Evolutionary conservation across 2,888 invertebrate species (phyloP).

Genomic region (Meganola albula): DNA sequence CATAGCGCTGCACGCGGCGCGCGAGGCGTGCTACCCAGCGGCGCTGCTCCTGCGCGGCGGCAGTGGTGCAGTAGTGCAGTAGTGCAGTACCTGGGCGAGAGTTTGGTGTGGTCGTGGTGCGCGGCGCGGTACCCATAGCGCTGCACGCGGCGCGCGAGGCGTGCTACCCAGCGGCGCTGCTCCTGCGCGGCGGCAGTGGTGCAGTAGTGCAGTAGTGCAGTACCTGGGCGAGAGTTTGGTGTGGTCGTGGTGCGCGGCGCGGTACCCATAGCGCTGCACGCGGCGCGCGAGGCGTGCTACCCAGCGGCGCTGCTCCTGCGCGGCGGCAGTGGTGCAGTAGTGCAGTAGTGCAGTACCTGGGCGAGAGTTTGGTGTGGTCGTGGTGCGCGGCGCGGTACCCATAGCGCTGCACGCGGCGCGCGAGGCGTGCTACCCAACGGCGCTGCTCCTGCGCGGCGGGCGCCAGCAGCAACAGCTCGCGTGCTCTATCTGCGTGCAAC

Average conservation of each 20-base stretch:
- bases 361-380: conserved; percentile 56
- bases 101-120: conserved; percentile 74
- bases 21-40: conserved; percentile 92
- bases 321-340: conserved; percentile 36
- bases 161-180: conserved; percentile 94
- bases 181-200: conserved; percentile 66
- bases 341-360: conserved; percentile 51
- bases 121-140: conserved; percentile 95
- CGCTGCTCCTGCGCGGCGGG: conserved; percentile 88
- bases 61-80: conserved; percentile 72
- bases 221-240: conserved; percentile 48
- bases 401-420: conserved; percentile 94
- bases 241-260: conserved; percentile 86
- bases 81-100: conserved; percentile 42
- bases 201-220: background rate
- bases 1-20: conserved; percentile 94
- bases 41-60: conserved; percentile 81
- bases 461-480: conserved; percentile 95
- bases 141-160: conserved; percentile 93
- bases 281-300: conserved; percentile 92
- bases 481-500: conserved; percentile 96
- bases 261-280: conserved; percentile 94
- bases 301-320: conserved; percentile 90
- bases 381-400: conserved; percentile 95
- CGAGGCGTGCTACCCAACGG: conserved; percentile 93